Conservation (phyloP, 2,888 invertebrate species). For the Bedellia somnulentella region DNA sequence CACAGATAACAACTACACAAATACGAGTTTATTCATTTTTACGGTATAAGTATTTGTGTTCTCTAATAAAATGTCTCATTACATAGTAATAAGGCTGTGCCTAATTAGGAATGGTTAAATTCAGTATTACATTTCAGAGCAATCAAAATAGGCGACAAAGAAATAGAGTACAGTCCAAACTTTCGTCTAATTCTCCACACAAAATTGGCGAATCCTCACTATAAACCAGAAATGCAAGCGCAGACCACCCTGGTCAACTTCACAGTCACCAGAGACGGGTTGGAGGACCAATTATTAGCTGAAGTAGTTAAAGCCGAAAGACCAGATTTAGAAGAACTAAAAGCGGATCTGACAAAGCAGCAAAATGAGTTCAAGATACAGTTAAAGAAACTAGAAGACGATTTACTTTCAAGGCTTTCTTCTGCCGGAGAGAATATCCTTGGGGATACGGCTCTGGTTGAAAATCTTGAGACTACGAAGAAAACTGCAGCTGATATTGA, state of each 20-base stretch:
- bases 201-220: conserved; percentile 95
- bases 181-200: conserved; percentile 91
- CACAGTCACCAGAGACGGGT: conserved; percentile 92
- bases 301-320: conserved; percentile 97
- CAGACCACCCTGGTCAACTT: conserved; percentile 97
- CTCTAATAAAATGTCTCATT: too few species aligned
- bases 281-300: conserved; percentile 93
- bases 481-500: conserved; percentile 95
- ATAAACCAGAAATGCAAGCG: conserved; percentile 98
- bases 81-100: too few species aligned
- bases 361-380: conserved; percentile 97
- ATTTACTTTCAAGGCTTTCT: conserved; percentile 84
- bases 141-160: conserved; percentile 95
- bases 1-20: too few species aligned
- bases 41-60: too few species aligned
- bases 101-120: too few species aligned
- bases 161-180: conserved; percentile 87
- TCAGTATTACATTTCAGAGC: conserved; percentile 77
- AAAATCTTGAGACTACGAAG: conserved; percentile 95
- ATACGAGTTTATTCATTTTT: too few species aligned
- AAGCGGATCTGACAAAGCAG: conserved; percentile 92
- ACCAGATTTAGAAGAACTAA: conserved; percentile 92
- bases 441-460: conserved; percentile 92
- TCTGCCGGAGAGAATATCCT: conserved; percentile 92
- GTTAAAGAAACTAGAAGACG: conserved; percentile 90